phyloP scores from a whole-genome alignment of 2,888 invertebrate species.

The Lepidocyrtoides sp. region DNA sequence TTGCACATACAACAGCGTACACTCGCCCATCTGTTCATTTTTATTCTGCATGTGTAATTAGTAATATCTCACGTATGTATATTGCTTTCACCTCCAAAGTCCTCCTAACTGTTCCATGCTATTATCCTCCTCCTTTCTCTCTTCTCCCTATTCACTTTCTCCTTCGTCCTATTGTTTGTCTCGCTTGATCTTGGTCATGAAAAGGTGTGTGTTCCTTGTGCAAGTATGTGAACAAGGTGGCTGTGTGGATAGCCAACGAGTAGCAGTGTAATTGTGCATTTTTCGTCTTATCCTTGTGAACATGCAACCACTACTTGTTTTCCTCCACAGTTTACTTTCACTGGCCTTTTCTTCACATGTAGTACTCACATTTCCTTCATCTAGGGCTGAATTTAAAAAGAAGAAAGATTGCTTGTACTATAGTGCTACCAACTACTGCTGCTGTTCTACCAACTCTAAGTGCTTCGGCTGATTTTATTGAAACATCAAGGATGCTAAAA shows the following conservation, averaged over 20 bases:
- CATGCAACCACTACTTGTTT: slow-evolving; percentile 33
- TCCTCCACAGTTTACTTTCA: not conserved
- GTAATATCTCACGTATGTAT: slow-evolving; percentile 47
- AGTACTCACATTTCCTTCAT: slow-evolving; percentile 10
- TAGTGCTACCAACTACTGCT: not conserved
- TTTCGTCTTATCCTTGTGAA: not conserved
- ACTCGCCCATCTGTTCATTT: slow-evolving; percentile 73
- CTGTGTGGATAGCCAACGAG: not conserved
- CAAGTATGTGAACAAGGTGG: not conserved
- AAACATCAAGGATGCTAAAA: slow-evolving; percentile 57
- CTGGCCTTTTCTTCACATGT: slow-evolving; percentile 10
- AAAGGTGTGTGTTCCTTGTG: slow-evolving; percentile 47
- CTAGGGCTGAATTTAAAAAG: slow-evolving; percentile 3
- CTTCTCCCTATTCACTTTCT: slow-evolving; percentile 32
- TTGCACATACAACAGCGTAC: not conserved
- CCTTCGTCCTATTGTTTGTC: slow-evolving; percentile 19
- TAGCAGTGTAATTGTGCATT: slow-evolving; percentile 20
- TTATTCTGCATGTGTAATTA: slow-evolving; percentile 63
- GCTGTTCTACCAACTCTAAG: not conserved
- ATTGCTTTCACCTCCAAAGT: slow-evolving; percentile 45
- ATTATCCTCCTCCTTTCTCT: slow-evolving; percentile 2
- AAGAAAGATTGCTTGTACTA: not conserved
- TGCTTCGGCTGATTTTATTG: slow-evolving; percentile 40
- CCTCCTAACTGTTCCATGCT: not conserved
- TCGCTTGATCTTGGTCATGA: slow-evolving; percentile 50